Percentiles rank a stretch among this genome's conserved stretches.
Evolutionary conservation across 1,140 invertebrate genomes (phyloP).

Genomic region (Neoseiulus cucumeris): DNA sequence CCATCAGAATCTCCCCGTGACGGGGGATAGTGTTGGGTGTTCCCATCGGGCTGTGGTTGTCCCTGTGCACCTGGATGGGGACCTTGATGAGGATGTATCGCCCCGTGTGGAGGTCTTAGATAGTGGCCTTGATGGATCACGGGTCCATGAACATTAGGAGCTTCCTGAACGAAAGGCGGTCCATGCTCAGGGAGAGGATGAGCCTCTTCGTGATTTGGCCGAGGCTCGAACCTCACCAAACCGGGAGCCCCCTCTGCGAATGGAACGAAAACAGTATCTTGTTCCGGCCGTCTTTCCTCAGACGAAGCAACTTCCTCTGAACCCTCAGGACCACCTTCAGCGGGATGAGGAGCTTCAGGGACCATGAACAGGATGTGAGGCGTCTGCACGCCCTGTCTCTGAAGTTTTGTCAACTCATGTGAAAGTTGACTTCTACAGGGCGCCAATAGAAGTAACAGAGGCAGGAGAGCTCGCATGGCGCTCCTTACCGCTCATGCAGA

Average conservation of each 20-base stretch:
- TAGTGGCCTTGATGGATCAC: no score
- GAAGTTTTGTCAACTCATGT: background rate
- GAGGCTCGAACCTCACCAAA: no score
- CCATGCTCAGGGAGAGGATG: background rate
- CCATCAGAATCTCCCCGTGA: no score
- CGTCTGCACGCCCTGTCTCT: background rate
- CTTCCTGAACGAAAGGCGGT: background rate
- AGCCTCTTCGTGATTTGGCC: background rate
- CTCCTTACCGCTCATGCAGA: background rate
- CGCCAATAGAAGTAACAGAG: background rate
- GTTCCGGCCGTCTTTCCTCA: background rate
- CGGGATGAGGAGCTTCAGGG: background rate
- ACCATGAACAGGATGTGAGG: constrained; percentile 5
- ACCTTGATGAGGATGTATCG: no score
- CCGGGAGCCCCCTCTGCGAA: no score
- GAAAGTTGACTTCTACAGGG: background rate
- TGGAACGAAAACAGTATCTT: no score
- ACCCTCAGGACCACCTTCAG: background rate
- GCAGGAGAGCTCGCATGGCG: background rate
- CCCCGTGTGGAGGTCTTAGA: no score
- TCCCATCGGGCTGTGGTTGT: no score
- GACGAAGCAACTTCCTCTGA: constrained; percentile 1
- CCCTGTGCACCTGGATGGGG: no score
- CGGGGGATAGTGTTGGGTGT: no score
- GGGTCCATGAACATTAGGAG: background rate